phyloP scores from a whole-genome alignment of 2,888 invertebrate genomes.

The Gnatocerus cornutus region DNA sequence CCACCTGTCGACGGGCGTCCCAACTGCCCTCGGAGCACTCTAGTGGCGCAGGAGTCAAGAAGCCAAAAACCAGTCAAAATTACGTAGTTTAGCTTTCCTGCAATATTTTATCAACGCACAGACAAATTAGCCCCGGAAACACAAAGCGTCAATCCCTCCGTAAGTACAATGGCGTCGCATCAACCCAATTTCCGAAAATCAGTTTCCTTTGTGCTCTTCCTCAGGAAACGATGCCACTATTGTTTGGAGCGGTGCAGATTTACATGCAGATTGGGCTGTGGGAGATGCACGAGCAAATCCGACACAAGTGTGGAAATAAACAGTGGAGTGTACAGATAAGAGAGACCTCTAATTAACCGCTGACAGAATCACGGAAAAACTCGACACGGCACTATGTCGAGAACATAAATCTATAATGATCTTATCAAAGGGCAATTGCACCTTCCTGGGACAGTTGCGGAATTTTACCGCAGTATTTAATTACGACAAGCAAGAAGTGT shows the following conservation, averaged over 20 bases:
- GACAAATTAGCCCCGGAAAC: too few species aligned
- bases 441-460: slow-evolving; percentile 23
- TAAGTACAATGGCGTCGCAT: too few species aligned
- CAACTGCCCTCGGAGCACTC: slow-evolving; percentile 18
- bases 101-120: background rate
- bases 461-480: slow-evolving; percentile 6
- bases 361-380: slow-evolving; percentile 66
- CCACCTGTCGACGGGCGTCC: slow-evolving; percentile 37
- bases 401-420: slow-evolving; percentile 62
- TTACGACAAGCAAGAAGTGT: background rate
- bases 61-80: too few species aligned
- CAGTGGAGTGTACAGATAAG: slow-evolving; percentile 60
- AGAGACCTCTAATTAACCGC: slow-evolving; percentile 65
- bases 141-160: too few species aligned
- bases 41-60: background rate
- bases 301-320: slow-evolving; percentile 59
- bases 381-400: slow-evolving; percentile 63
- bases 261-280: slow-evolving; percentile 22
- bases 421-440: slow-evolving; percentile 55
- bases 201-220: too few species aligned
- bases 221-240: slow-evolving; percentile 2
- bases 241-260: slow-evolving; percentile 15
- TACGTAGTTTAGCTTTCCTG: background rate
- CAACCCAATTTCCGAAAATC: too few species aligned
- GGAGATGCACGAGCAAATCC: slow-evolving; percentile 50